phyloP scores from a whole-genome alignment of 2,113 vertebrate species.

The Sander vitreus region DNA sequence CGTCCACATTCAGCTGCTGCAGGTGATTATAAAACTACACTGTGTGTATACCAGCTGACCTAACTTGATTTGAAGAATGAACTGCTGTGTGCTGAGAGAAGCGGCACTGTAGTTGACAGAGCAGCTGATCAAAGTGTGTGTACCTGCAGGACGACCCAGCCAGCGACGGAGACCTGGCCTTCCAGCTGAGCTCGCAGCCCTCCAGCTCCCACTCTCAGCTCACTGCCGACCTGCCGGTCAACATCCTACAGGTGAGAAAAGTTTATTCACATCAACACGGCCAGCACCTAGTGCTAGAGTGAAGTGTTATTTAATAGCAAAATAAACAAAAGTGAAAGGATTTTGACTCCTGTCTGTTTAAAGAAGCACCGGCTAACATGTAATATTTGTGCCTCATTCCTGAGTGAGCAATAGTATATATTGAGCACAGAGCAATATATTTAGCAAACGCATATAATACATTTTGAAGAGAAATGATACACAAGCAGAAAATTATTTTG shows the following conservation, averaged over 20 bases:
- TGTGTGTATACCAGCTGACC: not conserved
- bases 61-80: not conserved
- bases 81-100: not conserved
- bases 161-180: conserved; percentile 89
- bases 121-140: conserved; percentile 22
- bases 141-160: conserved; percentile 88
- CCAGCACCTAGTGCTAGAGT: not conserved
- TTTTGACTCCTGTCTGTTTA: too few relatives aligned
- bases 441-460: too few relatives aligned
- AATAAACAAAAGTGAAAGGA: too few relatives aligned
- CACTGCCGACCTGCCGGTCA: conserved; percentile 92
- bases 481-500: too few relatives aligned
- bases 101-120: too few relatives aligned
- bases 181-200: conserved; percentile 90
- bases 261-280: not conserved
- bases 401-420: too few relatives aligned
- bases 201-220: conserved; percentile 91
- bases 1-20: conserved; percentile 93
- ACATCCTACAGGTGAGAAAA: conserved; percentile 90
- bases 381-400: too few relatives aligned
- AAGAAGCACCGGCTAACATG: too few relatives aligned
- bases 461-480: too few relatives aligned
- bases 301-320: not conserved
- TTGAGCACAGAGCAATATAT: too few relatives aligned
- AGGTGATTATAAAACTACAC: conserved; percentile 81